A percentile compares a stretch with the other conserved stretches of the same genome.
These are phyloP conservation scores for Albula goreensis DNA, from an alignment of 2,113 vertebrate species.

Conservation along the genomic window DNA sequence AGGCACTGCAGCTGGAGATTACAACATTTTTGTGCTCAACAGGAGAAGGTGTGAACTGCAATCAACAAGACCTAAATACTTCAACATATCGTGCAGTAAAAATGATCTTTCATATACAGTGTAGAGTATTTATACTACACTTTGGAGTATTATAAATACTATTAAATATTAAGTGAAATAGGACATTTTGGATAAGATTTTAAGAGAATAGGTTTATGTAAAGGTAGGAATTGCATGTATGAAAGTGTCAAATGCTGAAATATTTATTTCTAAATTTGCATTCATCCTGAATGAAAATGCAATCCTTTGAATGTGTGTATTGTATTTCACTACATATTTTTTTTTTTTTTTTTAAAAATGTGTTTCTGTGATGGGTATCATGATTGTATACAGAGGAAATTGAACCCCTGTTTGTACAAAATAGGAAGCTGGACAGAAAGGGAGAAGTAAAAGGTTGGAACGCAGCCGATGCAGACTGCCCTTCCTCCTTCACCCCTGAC, in stretches of 20 bases:
- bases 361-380: background rate
- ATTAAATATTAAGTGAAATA: too few species aligned
- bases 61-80: background rate
- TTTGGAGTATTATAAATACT: too few species aligned
- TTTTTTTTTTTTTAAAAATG: background rate
- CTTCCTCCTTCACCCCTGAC: slow-evolving; percentile 58
- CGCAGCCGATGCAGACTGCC: slow-evolving; percentile 59
- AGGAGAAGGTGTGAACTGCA: background rate
- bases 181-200: too few species aligned
- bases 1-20: background rate
- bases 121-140: too few species aligned
- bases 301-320: background rate
- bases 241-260: background rate
- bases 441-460: slow-evolving; percentile 28
- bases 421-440: background rate
- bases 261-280: background rate
- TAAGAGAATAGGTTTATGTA: too few species aligned
- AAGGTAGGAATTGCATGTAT: background rate
- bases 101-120: too few species aligned
- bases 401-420: background rate
- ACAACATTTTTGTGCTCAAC: background rate
- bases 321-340: background rate
- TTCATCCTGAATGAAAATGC: background rate
- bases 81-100: too few species aligned
- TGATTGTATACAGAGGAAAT: background rate